Base-by-base conservation (phyloP, 2,888 invertebrate genomes). In the Trichogramma evanescens region DNA sequence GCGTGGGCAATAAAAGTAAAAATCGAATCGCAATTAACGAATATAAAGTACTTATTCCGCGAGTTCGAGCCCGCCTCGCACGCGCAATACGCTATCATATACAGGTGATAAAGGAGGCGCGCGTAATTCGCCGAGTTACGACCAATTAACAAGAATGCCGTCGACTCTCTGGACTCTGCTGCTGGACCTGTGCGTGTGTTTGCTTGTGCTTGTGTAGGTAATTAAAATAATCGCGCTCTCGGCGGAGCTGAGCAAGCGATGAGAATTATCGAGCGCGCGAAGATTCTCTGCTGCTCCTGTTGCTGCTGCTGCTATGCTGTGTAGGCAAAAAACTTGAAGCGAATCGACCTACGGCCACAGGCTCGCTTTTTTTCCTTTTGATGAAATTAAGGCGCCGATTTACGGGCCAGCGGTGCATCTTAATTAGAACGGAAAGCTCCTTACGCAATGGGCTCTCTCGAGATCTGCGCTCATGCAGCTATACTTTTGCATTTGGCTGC, bases 381-480 rank as follows among this genome's bases (percentile, higher is more conserved):
- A 9, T 54, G 56, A 57, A 66, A 66, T 63, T 60, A 61, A 64
- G 40, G 59, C 50, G 58, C 45, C 66, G 65, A 66, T 66, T 66
- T 65, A 67, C 67, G 63, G 62, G 45, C 46, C 60, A 45, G 51
- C 61, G 63, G 59, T 61, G 67, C 65, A 60, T 66, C 67, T 69
- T 66, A 69, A 69, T 69, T 69, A 67, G 66, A 63, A 48, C 42
- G 8, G 59, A 41, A 26, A 26, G 26, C 26, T 42, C 48, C 59
- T 64, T 60, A 59, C 58, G 61, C 62, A 63, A 64, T 59, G 50
- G 56, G 63, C 50, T 39, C 50, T 54, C 54, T 61, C 56, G 48
- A 42, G 55, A 60, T 49, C 54, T 49, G 54, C 50, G 48, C 62
- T 38, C 46, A n/a, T 54, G 38, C 13, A n/a, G 8, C 44, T n/a